Percentiles rank a stretch among this genome's conserved stretches.
Evolutionary conservation across 2,113 vertebrate genomes (phyloP).

Genomic region (Erinaceus europaeus): DNA sequence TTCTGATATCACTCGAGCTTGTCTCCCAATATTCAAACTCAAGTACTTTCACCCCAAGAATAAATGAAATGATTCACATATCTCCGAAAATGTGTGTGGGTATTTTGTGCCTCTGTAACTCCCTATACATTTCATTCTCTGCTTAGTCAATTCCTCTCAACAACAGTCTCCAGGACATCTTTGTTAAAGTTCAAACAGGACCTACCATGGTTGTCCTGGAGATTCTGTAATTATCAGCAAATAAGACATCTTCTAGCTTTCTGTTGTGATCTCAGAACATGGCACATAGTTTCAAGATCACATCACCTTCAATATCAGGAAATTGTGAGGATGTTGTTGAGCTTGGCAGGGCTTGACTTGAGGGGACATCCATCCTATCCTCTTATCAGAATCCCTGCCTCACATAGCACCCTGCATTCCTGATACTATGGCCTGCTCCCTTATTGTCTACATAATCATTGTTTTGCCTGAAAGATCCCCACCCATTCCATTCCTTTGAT

Average conservation of each 20-base stretch:
- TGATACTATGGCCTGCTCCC: too few relatives aligned
- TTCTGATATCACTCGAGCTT: not conserved
- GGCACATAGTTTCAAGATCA: not conserved
- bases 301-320: too few relatives aligned
- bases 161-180: fast-evolving
- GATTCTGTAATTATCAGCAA: not conserved
- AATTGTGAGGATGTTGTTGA: too few relatives aligned
- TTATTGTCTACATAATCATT: too few relatives aligned
- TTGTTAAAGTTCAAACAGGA: too few relatives aligned
- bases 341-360: too few relatives aligned
- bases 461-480: too few relatives aligned
- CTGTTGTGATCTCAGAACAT: not conserved
- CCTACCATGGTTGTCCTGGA: not conserved
- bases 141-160: not conserved
- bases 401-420: too few relatives aligned
- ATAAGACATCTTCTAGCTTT: not conserved
- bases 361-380: too few relatives aligned
- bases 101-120: not conserved
- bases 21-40: not conserved
- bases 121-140: fast-evolving
- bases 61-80: fast-evolving
- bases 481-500: too few relatives aligned
- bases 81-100: not conserved
- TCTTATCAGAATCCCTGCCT: too few relatives aligned
- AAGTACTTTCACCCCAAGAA: fast-evolving